These are phyloP conservation scores for Invenusta paracnida DNA, from an alignment of 2,888 invertebrate genomes.

Conservation along the genomic window DNA sequence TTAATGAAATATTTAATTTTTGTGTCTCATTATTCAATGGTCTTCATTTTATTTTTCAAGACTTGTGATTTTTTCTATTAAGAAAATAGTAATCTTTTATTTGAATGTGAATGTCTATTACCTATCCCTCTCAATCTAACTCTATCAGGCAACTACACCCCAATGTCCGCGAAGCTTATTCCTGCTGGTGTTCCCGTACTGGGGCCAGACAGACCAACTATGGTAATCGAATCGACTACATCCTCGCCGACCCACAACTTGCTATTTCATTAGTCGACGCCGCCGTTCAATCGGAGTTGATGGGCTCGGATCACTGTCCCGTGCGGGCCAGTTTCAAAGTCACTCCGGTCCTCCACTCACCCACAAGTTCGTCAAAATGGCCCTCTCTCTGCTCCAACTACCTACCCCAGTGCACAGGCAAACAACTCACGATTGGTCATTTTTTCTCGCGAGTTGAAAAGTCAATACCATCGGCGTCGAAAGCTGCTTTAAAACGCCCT, in stretches of 20 bases:
- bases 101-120: no score
- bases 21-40: no score
- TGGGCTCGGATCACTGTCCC: constrained; percentile 64
- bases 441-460: constrained; percentile 48
- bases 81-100: no score
- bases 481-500: background rate
- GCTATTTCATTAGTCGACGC: constrained; percentile 53
- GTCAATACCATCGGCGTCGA: background rate
- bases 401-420: constrained; percentile 62
- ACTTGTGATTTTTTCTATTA: no score
- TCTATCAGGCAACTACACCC: constrained; percentile 63
- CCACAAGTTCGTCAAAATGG: no score
- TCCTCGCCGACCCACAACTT: constrained; percentile 67
- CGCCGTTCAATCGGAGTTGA: constrained; percentile 51
- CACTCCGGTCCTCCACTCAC: constrained; percentile 50
- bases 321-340: constrained; percentile 56
- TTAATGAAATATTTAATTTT: no score
- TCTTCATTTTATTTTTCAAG: no score
- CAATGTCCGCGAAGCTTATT: constrained; percentile 57
- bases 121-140: no score
- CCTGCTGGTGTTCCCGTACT: constrained; percentile 62
- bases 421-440: constrained; percentile 51
- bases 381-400: constrained; percentile 61
- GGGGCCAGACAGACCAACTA: constrained; percentile 62
- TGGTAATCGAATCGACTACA: constrained; percentile 63